Percentiles rank a stretch among this genome's conserved stretches.
phyloP scores from a whole-genome alignment of 2,113 vertebrate species.

The Spheniscus mendiculus region DNA sequence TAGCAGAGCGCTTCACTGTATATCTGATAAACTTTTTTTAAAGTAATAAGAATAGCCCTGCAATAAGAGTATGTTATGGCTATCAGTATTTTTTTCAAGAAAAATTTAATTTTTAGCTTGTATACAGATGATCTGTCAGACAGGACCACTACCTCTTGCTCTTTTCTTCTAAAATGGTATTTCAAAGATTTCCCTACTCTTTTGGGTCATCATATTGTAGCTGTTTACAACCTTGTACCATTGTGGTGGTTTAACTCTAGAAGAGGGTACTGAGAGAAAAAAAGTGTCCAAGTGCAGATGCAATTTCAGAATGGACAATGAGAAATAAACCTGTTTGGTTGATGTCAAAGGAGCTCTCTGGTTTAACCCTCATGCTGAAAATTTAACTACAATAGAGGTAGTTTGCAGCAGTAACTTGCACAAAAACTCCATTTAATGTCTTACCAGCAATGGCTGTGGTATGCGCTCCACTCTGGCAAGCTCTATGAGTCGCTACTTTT shows the following conservation, averaged over 20 bases:
- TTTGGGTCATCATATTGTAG: not conserved
- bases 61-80: not conserved
- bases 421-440: not conserved
- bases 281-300: not conserved
- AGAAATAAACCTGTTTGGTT: not conserved
- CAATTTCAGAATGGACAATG: not conserved
- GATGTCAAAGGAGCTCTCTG: not conserved
- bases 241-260: not conserved
- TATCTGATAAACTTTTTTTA: not conserved
- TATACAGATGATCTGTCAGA: not conserved
- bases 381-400: not conserved
- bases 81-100: not conserved
- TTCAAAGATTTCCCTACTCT: not conserved
- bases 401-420: not conserved
- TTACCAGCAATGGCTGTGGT: not conserved
- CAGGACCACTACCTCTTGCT: not conserved
- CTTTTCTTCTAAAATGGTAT: not conserved
- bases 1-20: not conserved
- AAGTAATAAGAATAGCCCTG: not conserved
- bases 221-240: not conserved
- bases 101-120: not conserved
- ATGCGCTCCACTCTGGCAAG: not conserved
- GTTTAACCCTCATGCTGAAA: not conserved
- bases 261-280: not conserved
- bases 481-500: not conserved